These are phyloP conservation scores for Oxyruncus cristatus DNA, from an alignment of 2,113 vertebrate species.

Conservation along the genomic window DNA sequence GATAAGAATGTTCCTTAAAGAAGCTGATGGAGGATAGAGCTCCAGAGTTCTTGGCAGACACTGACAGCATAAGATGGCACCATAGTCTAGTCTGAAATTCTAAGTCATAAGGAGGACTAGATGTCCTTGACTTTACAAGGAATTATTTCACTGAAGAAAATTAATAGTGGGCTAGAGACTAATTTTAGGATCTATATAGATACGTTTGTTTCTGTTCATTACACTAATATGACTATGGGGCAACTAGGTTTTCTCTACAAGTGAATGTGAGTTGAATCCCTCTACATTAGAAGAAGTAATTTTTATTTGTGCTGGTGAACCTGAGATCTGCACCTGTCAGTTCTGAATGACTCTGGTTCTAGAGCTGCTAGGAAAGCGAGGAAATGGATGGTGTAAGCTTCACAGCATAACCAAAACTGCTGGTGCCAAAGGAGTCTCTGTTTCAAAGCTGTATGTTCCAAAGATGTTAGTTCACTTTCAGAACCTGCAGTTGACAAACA, in stretches of 20 bases:
- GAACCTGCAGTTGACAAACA: background rate
- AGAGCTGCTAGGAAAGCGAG: background rate
- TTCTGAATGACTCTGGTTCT: background rate
- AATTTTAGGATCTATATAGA: background rate
- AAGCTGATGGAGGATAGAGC: background rate
- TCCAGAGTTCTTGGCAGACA: background rate
- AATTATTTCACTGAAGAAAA: background rate
- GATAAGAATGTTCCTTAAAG: constrained; percentile 36
- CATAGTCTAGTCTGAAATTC: constrained; percentile 3
- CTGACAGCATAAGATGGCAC: background rate
- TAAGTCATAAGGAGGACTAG: background rate
- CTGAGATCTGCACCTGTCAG: background rate
- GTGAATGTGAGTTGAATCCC: background rate
- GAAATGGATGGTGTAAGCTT: background rate
- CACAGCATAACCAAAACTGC: background rate
- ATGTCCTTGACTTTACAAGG: background rate
- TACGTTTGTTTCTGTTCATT: background rate
- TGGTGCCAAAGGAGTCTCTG: background rate
- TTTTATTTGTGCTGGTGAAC: background rate
- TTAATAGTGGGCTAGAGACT: background rate
- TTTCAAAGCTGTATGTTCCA: background rate
- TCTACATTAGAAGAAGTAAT: background rate
- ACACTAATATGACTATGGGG: background rate
- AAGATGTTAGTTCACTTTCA: background rate
- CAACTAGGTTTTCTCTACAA: background rate